Conservation (phyloP, 1,140 invertebrate genomes). For the Brachionus sp. region DNA sequence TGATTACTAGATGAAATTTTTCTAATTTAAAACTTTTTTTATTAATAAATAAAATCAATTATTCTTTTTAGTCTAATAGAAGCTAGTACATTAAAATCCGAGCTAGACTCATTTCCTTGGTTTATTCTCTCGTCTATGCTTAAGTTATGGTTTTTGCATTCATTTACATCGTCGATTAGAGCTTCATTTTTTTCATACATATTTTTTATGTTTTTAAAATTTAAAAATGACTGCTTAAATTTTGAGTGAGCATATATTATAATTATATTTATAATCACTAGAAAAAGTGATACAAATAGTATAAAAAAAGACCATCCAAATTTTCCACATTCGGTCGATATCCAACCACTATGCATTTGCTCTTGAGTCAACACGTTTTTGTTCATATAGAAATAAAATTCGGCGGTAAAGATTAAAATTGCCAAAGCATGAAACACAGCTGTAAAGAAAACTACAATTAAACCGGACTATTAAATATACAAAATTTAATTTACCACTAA, state of each 20-base stretch:
- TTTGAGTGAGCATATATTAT: background rate
- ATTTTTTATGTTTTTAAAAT: slow-evolving; percentile 1
- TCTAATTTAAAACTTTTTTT: background rate
- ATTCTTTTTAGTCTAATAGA: slow-evolving; percentile 21
- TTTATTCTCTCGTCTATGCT: background rate
- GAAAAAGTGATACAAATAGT: background rate
- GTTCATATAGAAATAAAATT: slow-evolving; percentile 28
- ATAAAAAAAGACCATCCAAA: slow-evolving; percentile 10
- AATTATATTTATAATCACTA: background rate
- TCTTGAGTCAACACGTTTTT: slow-evolving; percentile 27
- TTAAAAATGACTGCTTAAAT: slow-evolving; percentile 19
- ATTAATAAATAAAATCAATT: slow-evolving; percentile 37
- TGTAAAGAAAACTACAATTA: background rate
- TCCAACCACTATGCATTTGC: background rate
- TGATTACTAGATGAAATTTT: background rate
- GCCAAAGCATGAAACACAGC: background rate
- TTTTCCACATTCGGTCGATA: background rate
- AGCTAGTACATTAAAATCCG: background rate
- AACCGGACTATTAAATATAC: background rate
- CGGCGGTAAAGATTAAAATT: background rate
- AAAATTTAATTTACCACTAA: background rate
- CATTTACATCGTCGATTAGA: background rate
- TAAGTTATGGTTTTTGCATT: background rate
- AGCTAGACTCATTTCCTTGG: background rate
- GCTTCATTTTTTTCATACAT: slow-evolving; percentile 14